phyloP scores from a whole-genome alignment of 2,113 vertebrate species.

The Rallus limicola region DNA sequence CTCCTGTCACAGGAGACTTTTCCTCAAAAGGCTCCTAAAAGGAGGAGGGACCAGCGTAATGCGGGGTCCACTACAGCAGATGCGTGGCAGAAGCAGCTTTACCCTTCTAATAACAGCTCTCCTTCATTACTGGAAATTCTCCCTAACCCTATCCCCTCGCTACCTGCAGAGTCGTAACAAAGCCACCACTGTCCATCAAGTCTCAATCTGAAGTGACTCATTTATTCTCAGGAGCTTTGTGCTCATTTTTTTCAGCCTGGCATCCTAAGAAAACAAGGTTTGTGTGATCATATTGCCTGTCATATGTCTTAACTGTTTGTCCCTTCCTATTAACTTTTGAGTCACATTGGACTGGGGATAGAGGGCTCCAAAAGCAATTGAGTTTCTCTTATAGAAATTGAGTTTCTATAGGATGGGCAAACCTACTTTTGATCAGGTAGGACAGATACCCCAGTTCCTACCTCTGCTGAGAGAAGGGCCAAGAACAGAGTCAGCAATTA shows the following conservation, averaged over 20 bases:
- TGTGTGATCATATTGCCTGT: slow-evolving; percentile 53
- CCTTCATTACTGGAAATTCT: slow-evolving; percentile 19
- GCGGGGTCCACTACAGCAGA: not conserved
- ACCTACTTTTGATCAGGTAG: not conserved
- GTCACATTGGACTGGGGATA: not conserved
- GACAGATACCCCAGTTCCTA: not conserved
- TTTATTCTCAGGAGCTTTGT: slow-evolving; percentile 48
- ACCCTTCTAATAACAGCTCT: slow-evolving; percentile 4
- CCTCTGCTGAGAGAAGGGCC: not conserved
- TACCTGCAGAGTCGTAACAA: slow-evolving; percentile 46
- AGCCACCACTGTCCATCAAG: slow-evolving; percentile 43
- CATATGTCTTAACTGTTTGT: slow-evolving; percentile 60
- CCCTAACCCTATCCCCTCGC: slow-evolving; percentile 3
- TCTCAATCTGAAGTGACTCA: slow-evolving; percentile 43
- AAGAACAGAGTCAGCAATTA: not conserved
- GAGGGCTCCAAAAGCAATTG: slow-evolving; percentile 3
- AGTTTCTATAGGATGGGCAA: not conserved
- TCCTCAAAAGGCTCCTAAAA: slow-evolving; percentile 62
- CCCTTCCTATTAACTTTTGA: slow-evolving; percentile 61
- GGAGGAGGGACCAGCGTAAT: slow-evolving; percentile 35
- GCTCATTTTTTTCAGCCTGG: slow-evolving; percentile 36
- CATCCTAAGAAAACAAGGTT: slow-evolving; percentile 55
- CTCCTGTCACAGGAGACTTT: slow-evolving; percentile 47
- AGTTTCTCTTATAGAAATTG: slow-evolving; percentile 23
- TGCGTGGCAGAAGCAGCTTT: not conserved